A percentile compares a stretch with the other conserved stretches of the same genome.
Conservation (phyloP, 2,888 invertebrate species). For the Emmelina monodactyla region DNA sequence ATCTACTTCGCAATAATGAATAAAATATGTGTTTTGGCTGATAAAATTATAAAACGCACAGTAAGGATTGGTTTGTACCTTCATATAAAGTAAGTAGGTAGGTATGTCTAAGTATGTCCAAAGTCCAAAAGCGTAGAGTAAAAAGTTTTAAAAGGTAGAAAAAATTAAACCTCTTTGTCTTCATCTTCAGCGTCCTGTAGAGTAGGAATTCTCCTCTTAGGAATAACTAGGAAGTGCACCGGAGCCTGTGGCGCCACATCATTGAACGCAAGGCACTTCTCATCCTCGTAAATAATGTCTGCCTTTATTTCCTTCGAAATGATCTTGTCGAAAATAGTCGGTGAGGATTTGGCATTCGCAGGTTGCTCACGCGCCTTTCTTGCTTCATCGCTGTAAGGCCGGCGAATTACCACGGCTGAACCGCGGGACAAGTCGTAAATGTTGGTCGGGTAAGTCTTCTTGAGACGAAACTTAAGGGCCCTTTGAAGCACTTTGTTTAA, state of each 20-base stretch:
- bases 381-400: constrained; percentile 54
- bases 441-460: constrained; percentile 54
- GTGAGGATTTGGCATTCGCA: constrained; percentile 30
- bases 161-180: constrained; percentile 63
- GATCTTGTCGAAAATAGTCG: constrained; percentile 80
- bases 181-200: constrained; percentile 67
- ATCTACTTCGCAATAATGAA: too few species aligned
- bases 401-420: constrained; percentile 38
- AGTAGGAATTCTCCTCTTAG: constrained; percentile 74
- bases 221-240: constrained; percentile 84
- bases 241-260: constrained; percentile 85
- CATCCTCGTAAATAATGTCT: constrained; percentile 84
- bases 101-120: neutral
- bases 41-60: too few species aligned
- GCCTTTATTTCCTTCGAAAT: constrained; percentile 80
- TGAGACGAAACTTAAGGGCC: constrained; percentile 48
- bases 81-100: too few species aligned
- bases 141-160: neutral
- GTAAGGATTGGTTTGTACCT: too few species aligned
- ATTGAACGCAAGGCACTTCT: constrained; percentile 80
- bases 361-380: constrained; percentile 42
- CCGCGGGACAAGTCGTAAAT: constrained; percentile 52
- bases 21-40: too few species aligned
- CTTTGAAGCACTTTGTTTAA: constrained; percentile 57
- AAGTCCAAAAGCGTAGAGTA: neutral